A percentile compares a stretch with the other conserved stretches of the same genome.
phyloP scores from a whole-genome alignment of 2,113 vertebrate genomes.

The Myrmecobius fasciatus region DNA sequence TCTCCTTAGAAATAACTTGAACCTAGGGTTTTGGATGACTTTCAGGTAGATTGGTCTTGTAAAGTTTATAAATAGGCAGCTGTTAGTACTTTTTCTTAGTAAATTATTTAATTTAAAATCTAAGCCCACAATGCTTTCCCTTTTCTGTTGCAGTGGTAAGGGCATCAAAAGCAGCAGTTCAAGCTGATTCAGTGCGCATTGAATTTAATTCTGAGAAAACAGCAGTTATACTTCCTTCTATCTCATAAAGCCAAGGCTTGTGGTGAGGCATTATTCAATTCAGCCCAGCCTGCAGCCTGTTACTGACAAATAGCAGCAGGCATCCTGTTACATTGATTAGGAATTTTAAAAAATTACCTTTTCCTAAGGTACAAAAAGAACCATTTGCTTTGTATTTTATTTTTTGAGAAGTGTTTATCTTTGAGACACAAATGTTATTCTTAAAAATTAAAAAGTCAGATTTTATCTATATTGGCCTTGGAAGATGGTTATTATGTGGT shows the following conservation, averaged over 20 bases:
- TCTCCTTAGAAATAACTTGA: background rate
- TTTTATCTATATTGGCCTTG: background rate
- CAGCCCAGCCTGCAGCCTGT: background rate
- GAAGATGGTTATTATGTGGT: constrained; percentile 14
- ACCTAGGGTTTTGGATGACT: background rate
- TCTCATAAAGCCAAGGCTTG: constrained; percentile 21
- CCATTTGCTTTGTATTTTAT: constrained; percentile 35
- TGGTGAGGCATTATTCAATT: constrained; percentile 68
- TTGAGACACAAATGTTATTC: constrained; percentile 30
- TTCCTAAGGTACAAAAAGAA: constrained; percentile 63
- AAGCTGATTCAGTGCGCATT: constrained; percentile 43
- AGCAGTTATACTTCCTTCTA: constrained; percentile 37
- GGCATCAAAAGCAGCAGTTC: constrained; percentile 3
- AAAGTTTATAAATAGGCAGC: accelerated
- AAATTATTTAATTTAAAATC: background rate
- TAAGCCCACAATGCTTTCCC: background rate
- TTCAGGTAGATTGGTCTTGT: background rate
- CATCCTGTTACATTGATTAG: constrained; percentile 25
- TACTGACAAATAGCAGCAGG: constrained; percentile 37
- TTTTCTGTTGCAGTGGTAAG: accelerated
- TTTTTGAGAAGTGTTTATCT: constrained; percentile 42
- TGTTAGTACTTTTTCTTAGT: accelerated
- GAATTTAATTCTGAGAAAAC: constrained; percentile 25
- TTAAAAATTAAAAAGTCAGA: constrained; percentile 32
- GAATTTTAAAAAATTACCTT: constrained; percentile 42